These are phyloP conservation scores for Pardalotus punctatus DNA, from an alignment of 2,113 vertebrate species.

Conservation along the genomic window DNA sequence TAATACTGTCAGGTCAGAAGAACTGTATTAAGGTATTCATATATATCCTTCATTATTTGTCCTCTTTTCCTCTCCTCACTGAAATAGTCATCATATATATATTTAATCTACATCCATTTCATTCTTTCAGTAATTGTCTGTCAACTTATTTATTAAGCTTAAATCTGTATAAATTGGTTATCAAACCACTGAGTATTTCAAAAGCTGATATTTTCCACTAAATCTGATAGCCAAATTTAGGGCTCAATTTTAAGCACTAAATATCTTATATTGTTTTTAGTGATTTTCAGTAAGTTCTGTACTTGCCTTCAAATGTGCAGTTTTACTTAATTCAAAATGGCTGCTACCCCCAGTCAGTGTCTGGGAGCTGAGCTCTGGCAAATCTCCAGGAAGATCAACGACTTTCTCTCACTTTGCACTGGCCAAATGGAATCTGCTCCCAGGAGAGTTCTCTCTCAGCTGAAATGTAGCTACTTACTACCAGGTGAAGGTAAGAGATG, in stretches of 20 bases:
- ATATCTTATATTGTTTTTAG: not conserved
- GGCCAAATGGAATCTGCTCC: not conserved
- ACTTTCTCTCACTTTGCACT: not conserved
- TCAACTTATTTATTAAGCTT: not conserved
- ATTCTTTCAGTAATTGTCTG: not conserved
- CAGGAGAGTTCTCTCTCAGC: not conserved
- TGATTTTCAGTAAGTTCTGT: not conserved
- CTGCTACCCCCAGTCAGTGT: not conserved
- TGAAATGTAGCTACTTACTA: not conserved
- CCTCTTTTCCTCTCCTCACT: not conserved
- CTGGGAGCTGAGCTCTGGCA: not conserved
- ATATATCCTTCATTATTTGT: not conserved
- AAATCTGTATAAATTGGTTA: not conserved
- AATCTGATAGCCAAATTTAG: not conserved
- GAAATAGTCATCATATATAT: not conserved
- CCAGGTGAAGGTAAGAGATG: not conserved
- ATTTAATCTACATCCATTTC: not conserved
- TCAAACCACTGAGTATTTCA: not conserved
- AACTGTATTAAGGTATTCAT: not conserved
- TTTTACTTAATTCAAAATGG: not conserved
- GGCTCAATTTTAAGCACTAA: not conserved
- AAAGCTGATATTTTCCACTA: not conserved
- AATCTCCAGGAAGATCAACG: not conserved
- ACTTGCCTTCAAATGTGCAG: not conserved
- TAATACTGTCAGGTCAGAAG: not conserved